phyloP scores from a whole-genome alignment of 2,888 invertebrate species.

The Uropetala carovei region DNA sequence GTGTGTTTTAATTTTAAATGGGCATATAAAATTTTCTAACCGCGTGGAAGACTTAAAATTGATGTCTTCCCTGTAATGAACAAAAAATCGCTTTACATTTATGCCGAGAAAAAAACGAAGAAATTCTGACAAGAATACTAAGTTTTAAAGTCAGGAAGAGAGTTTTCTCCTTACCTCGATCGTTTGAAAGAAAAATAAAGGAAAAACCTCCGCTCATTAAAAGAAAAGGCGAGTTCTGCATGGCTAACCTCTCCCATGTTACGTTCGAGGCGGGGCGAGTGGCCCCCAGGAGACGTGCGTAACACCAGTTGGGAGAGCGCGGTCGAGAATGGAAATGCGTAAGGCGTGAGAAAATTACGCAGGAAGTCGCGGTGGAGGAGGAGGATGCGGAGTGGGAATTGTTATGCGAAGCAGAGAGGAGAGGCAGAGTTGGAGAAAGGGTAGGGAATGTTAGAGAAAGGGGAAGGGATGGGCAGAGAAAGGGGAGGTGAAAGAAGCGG shows the following conservation, averaged over 20 bases:
- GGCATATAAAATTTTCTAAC: no score
- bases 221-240: slow-evolving; percentile 20
- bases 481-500: no score
- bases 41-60: no score
- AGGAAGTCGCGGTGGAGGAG: not conserved
- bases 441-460: not conserved
- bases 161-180: not conserved
- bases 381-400: not conserved
- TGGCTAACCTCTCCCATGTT: not conserved
- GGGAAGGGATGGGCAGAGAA: not conserved
- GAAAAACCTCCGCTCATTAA: not conserved
- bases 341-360: not conserved
- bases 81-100: not conserved
- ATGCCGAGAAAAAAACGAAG: not conserved
- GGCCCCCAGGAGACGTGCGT: not conserved
- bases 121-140: not conserved
- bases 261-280: not conserved
- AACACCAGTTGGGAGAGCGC: slow-evolving; percentile 12
- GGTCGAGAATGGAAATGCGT: not conserved
- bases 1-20: no score
- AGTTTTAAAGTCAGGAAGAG: not conserved
- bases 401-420: not conserved
- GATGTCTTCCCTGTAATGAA: no score
- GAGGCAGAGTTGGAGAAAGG: not conserved
- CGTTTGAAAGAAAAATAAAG: not conserved